Percentiles rank a stretch among this genome's conserved stretches.
Evolutionary conservation across 2,888 invertebrate genomes (phyloP).

Genomic region (Diadegma fenestrale): DNA sequence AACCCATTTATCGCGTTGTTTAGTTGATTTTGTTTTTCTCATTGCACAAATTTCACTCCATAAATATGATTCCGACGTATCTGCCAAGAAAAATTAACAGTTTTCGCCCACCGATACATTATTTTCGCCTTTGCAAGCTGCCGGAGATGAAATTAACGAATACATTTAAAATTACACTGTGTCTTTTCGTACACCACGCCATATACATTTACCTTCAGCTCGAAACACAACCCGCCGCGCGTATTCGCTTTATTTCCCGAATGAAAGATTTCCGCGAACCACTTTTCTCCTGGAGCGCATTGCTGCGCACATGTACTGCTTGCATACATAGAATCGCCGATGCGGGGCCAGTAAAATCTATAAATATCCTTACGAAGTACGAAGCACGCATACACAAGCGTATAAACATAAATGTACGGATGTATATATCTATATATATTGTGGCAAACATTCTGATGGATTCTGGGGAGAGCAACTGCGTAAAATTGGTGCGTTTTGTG

Average conservation of each 20-base stretch:
- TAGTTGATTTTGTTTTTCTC: background rate
- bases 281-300: background rate
- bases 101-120: background rate
- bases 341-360: constrained; percentile 33
- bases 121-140: background rate
- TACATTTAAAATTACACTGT: background rate
- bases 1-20: constrained; percentile 17
- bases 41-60: background rate
- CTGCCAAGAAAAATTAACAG: background rate
- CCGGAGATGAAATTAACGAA: background rate
- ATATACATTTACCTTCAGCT: background rate
- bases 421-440: background rate
- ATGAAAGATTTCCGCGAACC: constrained; percentile 8
- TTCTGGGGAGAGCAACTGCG: constrained; percentile 1
- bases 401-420: background rate
- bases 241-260: background rate
- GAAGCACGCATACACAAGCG: constrained; percentile 4
- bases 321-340: background rate
- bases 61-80: background rate
- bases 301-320: background rate
- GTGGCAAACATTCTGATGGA: background rate
- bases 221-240: background rate
- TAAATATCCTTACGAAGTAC: constrained; percentile 22
- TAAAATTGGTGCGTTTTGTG: constrained; percentile 33
- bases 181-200: background rate